These are phyloP conservation scores for Epizoanthus ramosus DNA, from an alignment of 92 coral and sea anemone species.

Conservation along the genomic window DNA sequence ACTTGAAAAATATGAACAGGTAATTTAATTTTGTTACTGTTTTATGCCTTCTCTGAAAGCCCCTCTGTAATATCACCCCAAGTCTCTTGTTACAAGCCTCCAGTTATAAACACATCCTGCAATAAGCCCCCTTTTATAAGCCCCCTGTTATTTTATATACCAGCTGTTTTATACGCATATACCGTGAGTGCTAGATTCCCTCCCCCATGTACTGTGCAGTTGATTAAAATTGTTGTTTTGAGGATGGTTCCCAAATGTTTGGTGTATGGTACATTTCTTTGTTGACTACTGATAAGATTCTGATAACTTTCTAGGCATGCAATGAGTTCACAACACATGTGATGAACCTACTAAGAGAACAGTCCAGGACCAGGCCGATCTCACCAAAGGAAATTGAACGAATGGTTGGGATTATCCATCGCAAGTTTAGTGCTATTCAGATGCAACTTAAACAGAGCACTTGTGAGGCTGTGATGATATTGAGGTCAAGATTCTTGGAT, in stretches of 20 bases:
- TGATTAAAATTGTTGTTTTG: no score
- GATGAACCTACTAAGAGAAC: conserved; percentile 95
- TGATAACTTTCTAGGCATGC: conserved; percentile 73
- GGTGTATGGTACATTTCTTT: no score
- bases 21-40: conserved; percentile 27
- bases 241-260: no score
- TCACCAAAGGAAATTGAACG: conserved; percentile 97
- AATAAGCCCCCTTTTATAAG: no score
- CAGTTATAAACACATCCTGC: no score
- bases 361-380: conserved; percentile 96
- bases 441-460: conserved; percentile 99
- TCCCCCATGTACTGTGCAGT: no score
- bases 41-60: background rate
- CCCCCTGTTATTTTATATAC: no score
- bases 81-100: no score
- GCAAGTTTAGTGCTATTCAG: conserved; percentile 99
- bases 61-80: no score
- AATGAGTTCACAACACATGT: conserved; percentile 99
- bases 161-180: no score
- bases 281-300: background rate
- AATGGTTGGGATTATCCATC: conserved; percentile 97
- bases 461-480: conserved; percentile 99
- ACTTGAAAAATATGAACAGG: conserved; percentile 99
- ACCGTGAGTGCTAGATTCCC: no score
- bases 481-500: conserved; percentile 96